Evolutionary conservation across 1,140 invertebrate genomes (phyloP), one percentile per base, ranked within the genome.

Genomic region (Mylabris phalerata): DNA sequence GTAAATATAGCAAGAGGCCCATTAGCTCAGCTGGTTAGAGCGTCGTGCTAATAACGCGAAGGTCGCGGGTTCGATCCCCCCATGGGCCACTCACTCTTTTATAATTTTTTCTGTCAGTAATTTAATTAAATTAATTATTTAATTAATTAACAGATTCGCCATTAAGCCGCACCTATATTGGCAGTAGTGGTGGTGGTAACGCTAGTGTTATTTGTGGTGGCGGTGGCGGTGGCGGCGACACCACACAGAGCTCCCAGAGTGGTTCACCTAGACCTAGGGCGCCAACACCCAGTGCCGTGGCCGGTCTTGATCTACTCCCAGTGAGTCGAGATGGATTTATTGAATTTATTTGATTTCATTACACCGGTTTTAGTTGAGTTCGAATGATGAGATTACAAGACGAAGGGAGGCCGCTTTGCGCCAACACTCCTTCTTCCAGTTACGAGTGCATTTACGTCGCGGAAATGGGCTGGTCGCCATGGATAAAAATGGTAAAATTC

Each of bases 401-500:
- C 74, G 80, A 44, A 79, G 87, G 61, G 88, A 91, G 75, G 79
- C 84, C 48, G 82, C 84, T 39, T 75, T 92, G 57, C 78, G 88
- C 60, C 87, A 90, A 73, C 85, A 91, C 79, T 85, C 92, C 43
- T 97, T 95, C 77, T 96, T 92, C 77, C 87, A 93, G 73, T 80
- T 97, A 43, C 86, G 91, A 60, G 82, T 97, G 61, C 87, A 93
- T 75, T 82, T 97, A 52, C 86, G 88, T 68, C 83, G 89, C 71
- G 95, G 93, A 43, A 83, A 84, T 69, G 91, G 95, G 75, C 80
- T 98, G 66, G 85, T 94, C 24, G 91, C 94, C 25, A 92, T 92
- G 84, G 94, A 97, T 75, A 91, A 94, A 75, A 93, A 92, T 77
- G 95, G 94, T 95, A 78, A 83, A 80, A 74, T 40, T 43, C 19